Evolutionary conservation across 2,888 invertebrate genomes (phyloP).

Genomic region (Linnaemya tessellans): DNA sequence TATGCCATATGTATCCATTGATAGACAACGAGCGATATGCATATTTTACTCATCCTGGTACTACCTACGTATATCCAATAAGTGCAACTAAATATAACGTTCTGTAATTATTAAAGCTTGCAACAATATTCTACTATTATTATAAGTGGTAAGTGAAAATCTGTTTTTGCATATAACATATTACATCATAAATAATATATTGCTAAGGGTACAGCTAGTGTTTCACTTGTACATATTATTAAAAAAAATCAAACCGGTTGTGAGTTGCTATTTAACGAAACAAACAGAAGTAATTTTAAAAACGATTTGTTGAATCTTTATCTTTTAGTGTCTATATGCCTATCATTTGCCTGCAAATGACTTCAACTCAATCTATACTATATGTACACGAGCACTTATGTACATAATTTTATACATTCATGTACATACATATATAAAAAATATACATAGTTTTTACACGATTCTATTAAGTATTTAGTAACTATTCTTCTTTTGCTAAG

Average conservation of each 20-base stretch:
- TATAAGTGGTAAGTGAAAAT: no score
- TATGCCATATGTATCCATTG: no score
- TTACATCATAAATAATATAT: not conserved
- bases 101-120: no score
- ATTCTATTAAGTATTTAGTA: constrained; percentile 32
- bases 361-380: constrained; percentile 11
- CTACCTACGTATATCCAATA: no score
- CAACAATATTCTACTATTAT: no score
- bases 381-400: not conserved
- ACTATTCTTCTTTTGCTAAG: constrained; percentile 8
- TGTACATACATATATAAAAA: not conserved
- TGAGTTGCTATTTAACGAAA: not conserved
- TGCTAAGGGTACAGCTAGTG: not conserved
- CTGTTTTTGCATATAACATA: not conserved
- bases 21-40: no score
- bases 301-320: not conserved
- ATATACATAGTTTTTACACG: not conserved
- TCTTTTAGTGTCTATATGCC: not conserved
- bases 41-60: no score
- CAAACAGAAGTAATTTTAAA: not conserved
- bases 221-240: not conserved
- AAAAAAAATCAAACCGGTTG: constrained; percentile 11
- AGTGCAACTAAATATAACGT: no score
- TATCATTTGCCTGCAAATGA: constrained; percentile 6
- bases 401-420: not conserved